These are phyloP conservation scores for Nothoprocta perdicaria DNA, from an alignment of 2,113 vertebrate genomes.

Conservation along the genomic window DNA sequence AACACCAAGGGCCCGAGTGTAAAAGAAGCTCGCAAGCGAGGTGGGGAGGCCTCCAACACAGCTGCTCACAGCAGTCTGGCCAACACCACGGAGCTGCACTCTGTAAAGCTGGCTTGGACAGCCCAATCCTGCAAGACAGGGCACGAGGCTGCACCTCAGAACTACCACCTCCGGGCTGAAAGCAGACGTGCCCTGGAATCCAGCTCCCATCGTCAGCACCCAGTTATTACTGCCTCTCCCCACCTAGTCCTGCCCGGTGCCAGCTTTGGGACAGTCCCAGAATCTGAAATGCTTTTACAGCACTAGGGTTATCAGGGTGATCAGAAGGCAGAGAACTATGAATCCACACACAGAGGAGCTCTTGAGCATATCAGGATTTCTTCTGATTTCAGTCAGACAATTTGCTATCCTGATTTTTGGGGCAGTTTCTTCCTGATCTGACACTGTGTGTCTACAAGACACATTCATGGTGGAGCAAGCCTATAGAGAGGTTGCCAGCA, in stretches of 20 bases:
- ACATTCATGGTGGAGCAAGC: background rate
- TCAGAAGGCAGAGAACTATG: background rate
- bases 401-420: background rate
- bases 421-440: background rate
- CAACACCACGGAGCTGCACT: background rate
- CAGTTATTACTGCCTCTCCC: background rate
- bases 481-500: background rate
- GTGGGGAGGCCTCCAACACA: background rate
- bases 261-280: background rate
- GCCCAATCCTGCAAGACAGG: background rate
- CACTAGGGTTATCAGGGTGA: background rate
- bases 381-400: background rate
- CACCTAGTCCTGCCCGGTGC: background rate
- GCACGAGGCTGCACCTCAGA: background rate
- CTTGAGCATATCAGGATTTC: background rate
- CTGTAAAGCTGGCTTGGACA: background rate
- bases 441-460: background rate
- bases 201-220: fast-evolving
- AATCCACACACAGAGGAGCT: background rate
- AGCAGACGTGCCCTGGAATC: background rate
- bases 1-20: background rate
- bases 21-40: background rate
- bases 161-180: background rate
- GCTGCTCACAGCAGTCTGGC: background rate
- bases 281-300: background rate